phyloP scores from a whole-genome alignment of 2,113 vertebrate species.

The Elephas maximus region DNA sequence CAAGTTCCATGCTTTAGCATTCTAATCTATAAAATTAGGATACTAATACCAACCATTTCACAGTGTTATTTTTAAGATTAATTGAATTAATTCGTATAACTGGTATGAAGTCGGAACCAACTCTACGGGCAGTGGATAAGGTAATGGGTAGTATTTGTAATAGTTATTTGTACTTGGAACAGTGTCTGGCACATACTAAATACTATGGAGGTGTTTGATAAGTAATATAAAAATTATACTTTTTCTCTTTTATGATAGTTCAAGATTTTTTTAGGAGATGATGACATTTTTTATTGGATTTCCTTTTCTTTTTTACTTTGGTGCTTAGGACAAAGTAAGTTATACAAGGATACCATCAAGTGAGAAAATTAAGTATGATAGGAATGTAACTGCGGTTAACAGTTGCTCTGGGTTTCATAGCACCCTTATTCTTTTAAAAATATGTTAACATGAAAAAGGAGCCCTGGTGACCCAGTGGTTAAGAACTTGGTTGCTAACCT shows the following conservation, averaged over 20 bases:
- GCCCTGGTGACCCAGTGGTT: too few species aligned
- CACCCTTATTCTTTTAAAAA: slow-evolving; percentile 1
- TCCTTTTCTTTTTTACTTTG: slow-evolving; percentile 1
- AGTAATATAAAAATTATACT: background rate
- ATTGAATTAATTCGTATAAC: background rate
- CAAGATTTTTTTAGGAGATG: slow-evolving; percentile 45
- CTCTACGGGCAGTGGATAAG: too few species aligned
- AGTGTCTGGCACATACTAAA: background rate
- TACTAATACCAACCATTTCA: background rate
- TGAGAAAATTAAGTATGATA: background rate
- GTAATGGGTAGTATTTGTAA: slow-evolving; percentile 9
- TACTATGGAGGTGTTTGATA: slow-evolving; percentile 7
- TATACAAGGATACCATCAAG: background rate
- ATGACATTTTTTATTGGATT: background rate
- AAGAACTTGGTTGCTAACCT: too few species aligned
- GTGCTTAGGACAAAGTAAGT: background rate
- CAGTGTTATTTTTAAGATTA: slow-evolving; percentile 42
- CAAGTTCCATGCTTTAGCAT: background rate
- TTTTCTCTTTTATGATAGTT: background rate
- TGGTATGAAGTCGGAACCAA: background rate
- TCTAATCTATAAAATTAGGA: background rate
- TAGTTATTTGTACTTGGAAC: slow-evolving; percentile 18
- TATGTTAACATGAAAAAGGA: background rate
- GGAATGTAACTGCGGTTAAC: background rate
- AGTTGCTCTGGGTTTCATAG: background rate